Evolutionary conservation across 2,797 vertebrate species (phyloP).

Genomic region (Mormyrus hasselquistii): DNA sequence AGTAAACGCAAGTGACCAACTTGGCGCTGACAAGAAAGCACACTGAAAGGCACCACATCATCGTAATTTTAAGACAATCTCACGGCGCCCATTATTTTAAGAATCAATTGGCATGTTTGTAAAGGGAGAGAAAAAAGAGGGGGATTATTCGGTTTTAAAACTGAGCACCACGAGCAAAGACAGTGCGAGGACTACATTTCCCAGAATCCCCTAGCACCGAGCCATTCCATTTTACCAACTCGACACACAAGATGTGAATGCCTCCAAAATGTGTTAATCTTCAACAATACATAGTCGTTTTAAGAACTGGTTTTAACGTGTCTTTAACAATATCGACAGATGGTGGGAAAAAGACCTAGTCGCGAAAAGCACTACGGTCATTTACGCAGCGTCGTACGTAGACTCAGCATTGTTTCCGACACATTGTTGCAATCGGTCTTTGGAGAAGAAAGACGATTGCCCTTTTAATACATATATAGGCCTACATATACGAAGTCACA

Average conservation of each 20-base stretch:
- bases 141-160: not conserved
- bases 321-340: not conserved
- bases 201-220: constrained; percentile 4
- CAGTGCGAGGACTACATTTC: not conserved
- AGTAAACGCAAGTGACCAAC: not conserved
- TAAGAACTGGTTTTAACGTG: not conserved
- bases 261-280: not conserved
- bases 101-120: not conserved
- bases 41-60: not conserved
- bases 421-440: not conserved
- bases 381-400: not conserved
- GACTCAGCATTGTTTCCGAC: constrained; percentile 7
- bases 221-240: not conserved
- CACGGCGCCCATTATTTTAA: not conserved
- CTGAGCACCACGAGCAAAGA: not conserved
- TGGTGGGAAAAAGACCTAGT: not conserved
- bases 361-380: not conserved
- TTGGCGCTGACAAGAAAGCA: not conserved
- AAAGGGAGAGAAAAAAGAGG: not conserved
- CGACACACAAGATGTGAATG: not conserved
- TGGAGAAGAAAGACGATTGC: not conserved
- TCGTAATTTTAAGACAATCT: not conserved
- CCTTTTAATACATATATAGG: not conserved
- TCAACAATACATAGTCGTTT: not conserved
- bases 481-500: not conserved